Conservation (phyloP, 2,888 invertebrate genomes). For the Adelognathus sp. region DNA sequence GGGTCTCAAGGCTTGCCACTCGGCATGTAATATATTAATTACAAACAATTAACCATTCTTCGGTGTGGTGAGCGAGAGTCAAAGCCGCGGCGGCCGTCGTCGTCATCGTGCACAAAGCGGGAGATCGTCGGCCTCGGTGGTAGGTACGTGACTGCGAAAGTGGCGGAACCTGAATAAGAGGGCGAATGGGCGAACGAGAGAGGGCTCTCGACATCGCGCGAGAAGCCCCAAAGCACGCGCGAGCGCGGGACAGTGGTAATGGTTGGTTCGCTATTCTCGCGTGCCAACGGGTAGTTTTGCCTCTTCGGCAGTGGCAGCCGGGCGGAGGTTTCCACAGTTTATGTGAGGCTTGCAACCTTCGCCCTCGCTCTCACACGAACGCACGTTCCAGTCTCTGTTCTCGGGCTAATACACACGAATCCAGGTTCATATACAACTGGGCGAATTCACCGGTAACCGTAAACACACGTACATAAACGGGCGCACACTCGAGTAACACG, state of each 20-base stretch:
- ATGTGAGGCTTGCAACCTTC: constrained; percentile 63
- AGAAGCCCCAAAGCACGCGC: constrained; percentile 39
- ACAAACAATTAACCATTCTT: constrained; percentile 77
- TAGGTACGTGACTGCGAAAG: constrained; percentile 50
- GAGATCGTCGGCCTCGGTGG: neutral
- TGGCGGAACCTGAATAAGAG: constrained; percentile 21
- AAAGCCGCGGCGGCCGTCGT: constrained; percentile 13
- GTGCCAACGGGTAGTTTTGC: constrained; percentile 75
- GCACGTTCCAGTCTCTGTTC: neutral
- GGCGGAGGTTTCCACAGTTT: constrained; percentile 63
- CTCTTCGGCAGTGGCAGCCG: constrained; percentile 53
- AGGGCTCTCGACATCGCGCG: constrained; percentile 41
- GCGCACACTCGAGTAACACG: constrained; percentile 21
- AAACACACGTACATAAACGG: constrained; percentile 4
- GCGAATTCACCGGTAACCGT: neutral
- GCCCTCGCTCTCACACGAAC: constrained; percentile 24
- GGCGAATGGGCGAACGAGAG: constrained; percentile 28
- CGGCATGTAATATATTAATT: constrained; percentile 78
- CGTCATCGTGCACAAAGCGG: neutral
- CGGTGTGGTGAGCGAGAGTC: constrained; percentile 49
- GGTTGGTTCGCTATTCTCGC: constrained; percentile 75
- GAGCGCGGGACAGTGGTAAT: constrained; percentile 66
- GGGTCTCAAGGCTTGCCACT: constrained; percentile 68
- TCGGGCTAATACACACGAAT: constrained; percentile 9
- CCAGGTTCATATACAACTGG: neutral